Conservation (phyloP, 2,888 invertebrate species). For the Xestoiulus laeticollis region DNA sequence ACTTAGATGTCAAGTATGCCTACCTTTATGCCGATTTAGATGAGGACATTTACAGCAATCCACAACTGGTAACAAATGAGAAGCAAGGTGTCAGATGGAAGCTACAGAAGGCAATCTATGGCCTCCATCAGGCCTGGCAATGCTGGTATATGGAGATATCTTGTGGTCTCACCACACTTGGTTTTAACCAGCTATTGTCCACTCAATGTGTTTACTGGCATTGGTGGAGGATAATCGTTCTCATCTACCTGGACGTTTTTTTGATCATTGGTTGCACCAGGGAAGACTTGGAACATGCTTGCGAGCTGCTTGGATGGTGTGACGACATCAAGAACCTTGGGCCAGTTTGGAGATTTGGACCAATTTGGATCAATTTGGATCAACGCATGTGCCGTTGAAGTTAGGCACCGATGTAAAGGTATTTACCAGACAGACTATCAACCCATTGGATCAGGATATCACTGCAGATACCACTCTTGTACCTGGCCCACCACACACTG, state of each 20-base stretch:
- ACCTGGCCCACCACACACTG: no score
- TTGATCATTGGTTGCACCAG: not conserved
- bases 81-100: not conserved
- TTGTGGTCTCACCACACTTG: rapidly evolving
- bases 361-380: not conserved
- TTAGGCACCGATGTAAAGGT: not conserved
- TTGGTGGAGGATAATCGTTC: not conserved
- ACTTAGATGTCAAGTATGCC: not conserved
- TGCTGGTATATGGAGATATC: no score
- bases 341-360: not conserved
- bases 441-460: not conserved
- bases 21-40: not conserved
- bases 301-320: not conserved
- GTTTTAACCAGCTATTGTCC: no score
- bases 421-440: no score
- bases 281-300: not conserved
- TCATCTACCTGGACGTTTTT: not conserved
- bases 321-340: not conserved
- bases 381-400: not conserved
- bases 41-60: not conserved
- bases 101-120: not conserved
- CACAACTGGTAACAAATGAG: not conserved
- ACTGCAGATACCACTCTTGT: no score
- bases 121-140: not conserved
- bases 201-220: no score